These are phyloP conservation scores for Calonectris borealis DNA, from an alignment of 2,113 vertebrate genomes.

Conservation along the genomic window DNA sequence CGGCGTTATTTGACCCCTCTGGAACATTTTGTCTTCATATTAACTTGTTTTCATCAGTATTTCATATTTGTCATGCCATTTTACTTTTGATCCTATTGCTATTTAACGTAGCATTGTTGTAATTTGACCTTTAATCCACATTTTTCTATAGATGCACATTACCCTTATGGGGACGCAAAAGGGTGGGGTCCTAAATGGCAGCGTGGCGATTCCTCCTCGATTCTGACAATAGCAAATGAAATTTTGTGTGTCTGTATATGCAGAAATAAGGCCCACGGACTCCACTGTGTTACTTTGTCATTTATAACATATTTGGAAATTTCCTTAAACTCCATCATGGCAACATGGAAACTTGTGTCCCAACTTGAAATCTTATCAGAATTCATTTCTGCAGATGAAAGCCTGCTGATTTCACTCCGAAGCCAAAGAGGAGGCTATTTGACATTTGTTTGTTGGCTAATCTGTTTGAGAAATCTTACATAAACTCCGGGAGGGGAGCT, in stretches of 20 bases:
- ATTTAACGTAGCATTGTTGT: rapidly evolving
- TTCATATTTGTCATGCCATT: neutral
- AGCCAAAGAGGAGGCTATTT: neutral
- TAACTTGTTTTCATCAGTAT: neutral
- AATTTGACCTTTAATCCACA: neutral
- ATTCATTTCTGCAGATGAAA: neutral
- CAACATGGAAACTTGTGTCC: neutral
- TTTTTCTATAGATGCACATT: neutral
- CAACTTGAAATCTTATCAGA: neutral
- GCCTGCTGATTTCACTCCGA: neutral
- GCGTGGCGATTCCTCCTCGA: rapidly evolving
- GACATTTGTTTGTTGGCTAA: conserved; percentile 54
- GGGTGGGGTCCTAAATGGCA: neutral
- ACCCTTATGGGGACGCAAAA: rapidly evolving
- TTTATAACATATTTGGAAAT: neutral
- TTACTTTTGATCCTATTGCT: neutral
- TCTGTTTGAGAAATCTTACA: conserved; percentile 45
- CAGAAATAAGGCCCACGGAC: neutral
- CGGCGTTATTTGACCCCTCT: neutral
- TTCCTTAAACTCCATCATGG: neutral
- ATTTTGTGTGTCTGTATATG: neutral
- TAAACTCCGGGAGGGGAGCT: conserved; percentile 30
- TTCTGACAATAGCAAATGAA: neutral
- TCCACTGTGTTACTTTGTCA: neutral
- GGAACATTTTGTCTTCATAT: neutral